These are phyloP conservation scores for Trichonephila clavipes DNA, from an alignment of 1,140 invertebrate species.

Conservation along the genomic window DNA sequence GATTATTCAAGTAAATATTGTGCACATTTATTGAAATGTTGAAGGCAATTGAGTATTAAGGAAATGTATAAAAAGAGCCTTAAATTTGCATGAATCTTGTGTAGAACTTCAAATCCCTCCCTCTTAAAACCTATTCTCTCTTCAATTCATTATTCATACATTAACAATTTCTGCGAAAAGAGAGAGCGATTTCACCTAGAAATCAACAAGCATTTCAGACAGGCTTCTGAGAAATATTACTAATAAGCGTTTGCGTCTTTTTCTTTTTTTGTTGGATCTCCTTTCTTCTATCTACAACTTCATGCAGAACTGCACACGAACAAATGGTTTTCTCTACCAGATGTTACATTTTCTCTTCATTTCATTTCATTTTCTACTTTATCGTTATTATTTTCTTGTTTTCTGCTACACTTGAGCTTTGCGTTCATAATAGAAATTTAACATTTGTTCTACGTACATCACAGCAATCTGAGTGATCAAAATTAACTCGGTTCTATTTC, in stretches of 20 bases:
- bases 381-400: not conserved
- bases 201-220: not conserved
- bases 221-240: not conserved
- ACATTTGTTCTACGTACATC: not conserved
- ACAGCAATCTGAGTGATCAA: not conserved
- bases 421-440: not conserved
- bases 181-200: not conserved
- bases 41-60: too few relatives aligned
- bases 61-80: too few relatives aligned
- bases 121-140: too few relatives aligned
- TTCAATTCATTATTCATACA: too few relatives aligned
- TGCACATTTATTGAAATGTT: too few relatives aligned
- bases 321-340: conserved; percentile 31
- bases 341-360: conserved; percentile 46
- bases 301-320: not conserved
- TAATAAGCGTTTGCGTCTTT: not conserved
- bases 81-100: too few relatives aligned
- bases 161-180: too few relatives aligned
- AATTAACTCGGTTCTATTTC: not conserved
- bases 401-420: not conserved
- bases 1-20: too few relatives aligned
- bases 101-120: too few relatives aligned
- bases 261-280: not conserved
- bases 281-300: not conserved
- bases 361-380: not conserved